These are phyloP conservation scores for Aptenodytes forsteri DNA, from an alignment of 2,113 vertebrate species.

Conservation along the genomic window DNA sequence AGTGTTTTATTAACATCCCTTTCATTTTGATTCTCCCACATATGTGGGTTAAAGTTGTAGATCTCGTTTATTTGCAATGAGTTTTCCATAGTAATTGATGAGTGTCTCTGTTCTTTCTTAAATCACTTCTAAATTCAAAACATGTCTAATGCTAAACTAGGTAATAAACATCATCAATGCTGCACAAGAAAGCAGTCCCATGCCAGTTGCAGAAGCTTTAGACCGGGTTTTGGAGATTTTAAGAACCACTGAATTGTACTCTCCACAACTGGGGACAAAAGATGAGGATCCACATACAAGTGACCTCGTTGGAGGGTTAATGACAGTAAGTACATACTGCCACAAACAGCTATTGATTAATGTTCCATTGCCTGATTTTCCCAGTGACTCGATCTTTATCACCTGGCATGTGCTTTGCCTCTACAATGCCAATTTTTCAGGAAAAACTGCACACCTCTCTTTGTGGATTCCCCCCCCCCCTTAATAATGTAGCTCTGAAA, in stretches of 20 bases:
- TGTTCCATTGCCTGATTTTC: neutral
- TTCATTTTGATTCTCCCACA: neutral
- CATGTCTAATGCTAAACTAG: slow-evolving; percentile 61
- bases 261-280: slow-evolving; percentile 90
- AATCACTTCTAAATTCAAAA: neutral
- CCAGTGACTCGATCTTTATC: neutral
- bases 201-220: slow-evolving; percentile 93
- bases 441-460: neutral
- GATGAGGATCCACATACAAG: slow-evolving; percentile 95
- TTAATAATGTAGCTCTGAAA: neutral
- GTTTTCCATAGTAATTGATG: neutral
- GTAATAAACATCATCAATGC: slow-evolving; percentile 97
- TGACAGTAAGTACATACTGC: slow-evolving; percentile 84
- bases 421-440: neutral
- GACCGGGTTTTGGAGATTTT: slow-evolving; percentile 95
- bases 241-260: slow-evolving; percentile 94
- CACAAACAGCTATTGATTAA: neutral
- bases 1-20: neutral
- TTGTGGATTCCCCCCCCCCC: neutral
- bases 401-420: neutral
- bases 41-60: neutral
- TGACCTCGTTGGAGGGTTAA: slow-evolving; percentile 92
- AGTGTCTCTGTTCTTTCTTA: neutral
- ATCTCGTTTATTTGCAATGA: neutral
- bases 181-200: slow-evolving; percentile 93